Evolutionary conservation across 2,113 vertebrate species (phyloP).

Genomic region (Psittacus erithacus): DNA sequence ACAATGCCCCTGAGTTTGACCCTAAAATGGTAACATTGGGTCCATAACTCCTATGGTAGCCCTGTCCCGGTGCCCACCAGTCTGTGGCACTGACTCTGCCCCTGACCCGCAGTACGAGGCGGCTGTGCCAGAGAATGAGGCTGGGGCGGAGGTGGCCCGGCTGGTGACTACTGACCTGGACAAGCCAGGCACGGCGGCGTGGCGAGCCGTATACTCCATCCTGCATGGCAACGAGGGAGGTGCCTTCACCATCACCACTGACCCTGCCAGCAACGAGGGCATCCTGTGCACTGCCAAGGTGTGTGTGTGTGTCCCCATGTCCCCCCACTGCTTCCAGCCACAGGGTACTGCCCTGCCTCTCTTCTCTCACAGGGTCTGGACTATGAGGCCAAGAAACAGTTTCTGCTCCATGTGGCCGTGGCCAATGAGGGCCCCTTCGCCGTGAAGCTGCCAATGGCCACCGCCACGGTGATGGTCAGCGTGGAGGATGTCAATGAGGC

Average conservation of each 20-base stretch:
- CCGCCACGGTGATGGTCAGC: conserved; percentile 79
- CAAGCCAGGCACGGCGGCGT: conserved; percentile 71
- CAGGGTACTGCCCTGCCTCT: neutral
- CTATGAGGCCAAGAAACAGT: conserved; percentile 79
- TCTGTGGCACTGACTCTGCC: neutral
- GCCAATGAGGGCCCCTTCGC: conserved; percentile 82
- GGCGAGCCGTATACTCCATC: conserved; percentile 83
- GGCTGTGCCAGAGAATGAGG: conserved; percentile 77
- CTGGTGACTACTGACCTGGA: conserved; percentile 82
- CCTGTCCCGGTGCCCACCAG: rapidly evolving
- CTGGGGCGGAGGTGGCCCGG: conserved; percentile 53
- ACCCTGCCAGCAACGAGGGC: conserved; percentile 82
- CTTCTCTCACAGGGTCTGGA: conserved; percentile 80
- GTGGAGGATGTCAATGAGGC: conserved; percentile 86
- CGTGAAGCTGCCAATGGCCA: conserved; percentile 70
- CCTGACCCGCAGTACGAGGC: conserved; percentile 71
- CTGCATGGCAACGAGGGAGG: conserved; percentile 73
- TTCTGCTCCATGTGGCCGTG: conserved; percentile 78
- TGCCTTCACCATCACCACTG: conserved; percentile 78
- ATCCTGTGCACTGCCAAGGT: conserved; percentile 82
- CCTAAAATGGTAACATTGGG: conserved; percentile 49
- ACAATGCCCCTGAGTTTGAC: conserved; percentile 75
- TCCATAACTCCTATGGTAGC: rapidly evolving
- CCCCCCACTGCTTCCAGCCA: rapidly evolving
- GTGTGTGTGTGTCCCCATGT: rapidly evolving